Evolutionary conservation across 30 jellyfish, hydroid and myxozoan genomes (phyloP), one percentile per base, ranked within the genome.

Genomic region (Cassiopea andromeda): DNA sequence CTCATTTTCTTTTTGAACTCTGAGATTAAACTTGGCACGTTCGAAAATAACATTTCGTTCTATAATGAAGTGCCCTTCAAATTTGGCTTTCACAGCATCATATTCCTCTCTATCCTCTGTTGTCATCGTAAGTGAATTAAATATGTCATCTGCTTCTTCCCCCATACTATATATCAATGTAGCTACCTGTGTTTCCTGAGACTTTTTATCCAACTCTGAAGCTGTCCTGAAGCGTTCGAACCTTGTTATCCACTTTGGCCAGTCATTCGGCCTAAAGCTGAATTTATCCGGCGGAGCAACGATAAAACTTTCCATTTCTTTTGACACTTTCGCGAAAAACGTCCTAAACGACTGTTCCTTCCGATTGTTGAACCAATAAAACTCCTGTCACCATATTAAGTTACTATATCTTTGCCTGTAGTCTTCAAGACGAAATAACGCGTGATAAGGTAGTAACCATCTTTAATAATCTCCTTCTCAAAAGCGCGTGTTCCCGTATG

Each of bases 91-190:
- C 14, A 80, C 89, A 12, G 85, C 48, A 46, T 43, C 58, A 60
- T 80, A 80, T 46, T 49, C 44, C 89, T 80, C 58, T 58, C 73
- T 17, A 14, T 80, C 59, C 2, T 72, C 81, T 27, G 19, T 6
- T 38, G 81, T 72, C 54, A 72, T 27, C 18, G 60, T 12, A 17
- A 72, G n/a, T 72, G 81, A 17, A 49, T 44, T 43, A 64, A 64
- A 64, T 64, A 64, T 64, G 8, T 82, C 91, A 49, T 82, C 91
- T n/a, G 89, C 89, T 7, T 82, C 91, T 7, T 82, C 91, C 43
- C 91, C 91, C 91, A 82, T 82, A n/a, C 66, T 16, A 59, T 69
- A 82, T 46, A 82, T 27, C 46, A 82, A 84, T n/a, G 78, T 82
- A 38, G 70, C 71, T n/a, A 82, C 72, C 60, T 82, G 91, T 10